Evolutionary conservation across 1,140 invertebrate species (phyloP).

Genomic region (Brachionus plicatilis): DNA sequence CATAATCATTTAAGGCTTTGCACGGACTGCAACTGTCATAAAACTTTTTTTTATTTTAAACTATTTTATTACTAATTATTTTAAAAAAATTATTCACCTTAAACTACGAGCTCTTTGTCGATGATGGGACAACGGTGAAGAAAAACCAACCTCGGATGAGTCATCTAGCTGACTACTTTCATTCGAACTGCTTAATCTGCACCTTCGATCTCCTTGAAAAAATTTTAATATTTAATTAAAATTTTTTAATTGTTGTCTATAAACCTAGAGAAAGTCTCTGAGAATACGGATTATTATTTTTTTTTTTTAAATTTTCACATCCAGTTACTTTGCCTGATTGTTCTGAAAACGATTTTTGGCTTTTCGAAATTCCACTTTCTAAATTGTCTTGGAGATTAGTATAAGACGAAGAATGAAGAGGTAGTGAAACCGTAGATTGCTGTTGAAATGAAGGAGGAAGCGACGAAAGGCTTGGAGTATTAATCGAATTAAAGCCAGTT

Average conservation of each 20-base stretch:
- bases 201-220: neutral
- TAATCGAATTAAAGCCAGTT: neutral
- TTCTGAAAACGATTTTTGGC: neutral
- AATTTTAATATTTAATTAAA: too few relatives aligned
- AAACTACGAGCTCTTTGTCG: slow-evolving; percentile 33
- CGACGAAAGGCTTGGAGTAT: neutral
- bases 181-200: slow-evolving; percentile 31
- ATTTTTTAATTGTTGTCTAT: neutral
- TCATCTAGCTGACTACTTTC: slow-evolving; percentile 31
- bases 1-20: slow-evolving; percentile 18
- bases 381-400: neutral
- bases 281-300: neutral
- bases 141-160: neutral
- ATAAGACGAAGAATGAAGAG: neutral
- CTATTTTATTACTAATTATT: neutral
- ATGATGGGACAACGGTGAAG: neutral
- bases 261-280: neutral
- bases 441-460: neutral
- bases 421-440: neutral
- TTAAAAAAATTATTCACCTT: neutral
- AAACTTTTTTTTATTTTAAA: slow-evolving; percentile 34
- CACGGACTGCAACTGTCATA: slow-evolving; percentile 25
- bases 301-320: neutral
- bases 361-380: neutral
- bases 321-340: neutral